Evolutionary conservation across 2,888 invertebrate species (phyloP).

Genomic region (Dorcus hopei): DNA sequence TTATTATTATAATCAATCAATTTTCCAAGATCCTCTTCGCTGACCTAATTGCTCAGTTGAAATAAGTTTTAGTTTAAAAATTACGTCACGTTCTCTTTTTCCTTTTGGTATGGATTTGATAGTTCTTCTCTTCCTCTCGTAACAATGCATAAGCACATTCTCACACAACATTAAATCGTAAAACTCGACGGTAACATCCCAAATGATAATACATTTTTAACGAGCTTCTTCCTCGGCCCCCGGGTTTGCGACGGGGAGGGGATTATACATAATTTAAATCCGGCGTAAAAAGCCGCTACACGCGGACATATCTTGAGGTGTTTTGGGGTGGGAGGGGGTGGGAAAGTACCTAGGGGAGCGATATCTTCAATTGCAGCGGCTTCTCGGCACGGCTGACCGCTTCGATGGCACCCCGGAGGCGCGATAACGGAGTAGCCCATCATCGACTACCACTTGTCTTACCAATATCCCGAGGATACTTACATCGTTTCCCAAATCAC

Average conservation of each 20-base stretch:
- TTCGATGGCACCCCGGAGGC: constrained; percentile 27
- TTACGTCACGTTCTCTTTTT: no score
- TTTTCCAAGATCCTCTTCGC: no score
- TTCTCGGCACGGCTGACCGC: constrained; percentile 29
- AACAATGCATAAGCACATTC: no score
- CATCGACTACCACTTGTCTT: constrained; percentile 27
- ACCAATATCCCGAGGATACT: constrained; percentile 14
- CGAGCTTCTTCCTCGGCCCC: neutral
- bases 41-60: no score
- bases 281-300: neutral
- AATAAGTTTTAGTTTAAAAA: no score
- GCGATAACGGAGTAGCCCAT: constrained; percentile 29
- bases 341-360: constrained; percentile 28
- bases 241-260: neutral
- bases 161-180: no score
- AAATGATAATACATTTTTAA: constrained; percentile 1
- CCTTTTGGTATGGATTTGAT: no score
- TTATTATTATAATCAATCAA: no score
- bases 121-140: no score
- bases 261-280: neutral
- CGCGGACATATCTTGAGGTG: neutral
- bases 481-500: constrained; percentile 17
- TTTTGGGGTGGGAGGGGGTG: neutral
- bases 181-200: neutral
- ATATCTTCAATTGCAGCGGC: constrained; percentile 30